Conservation (phyloP, 2,113 vertebrate species). For the Neolamprologus sp. region DNA sequence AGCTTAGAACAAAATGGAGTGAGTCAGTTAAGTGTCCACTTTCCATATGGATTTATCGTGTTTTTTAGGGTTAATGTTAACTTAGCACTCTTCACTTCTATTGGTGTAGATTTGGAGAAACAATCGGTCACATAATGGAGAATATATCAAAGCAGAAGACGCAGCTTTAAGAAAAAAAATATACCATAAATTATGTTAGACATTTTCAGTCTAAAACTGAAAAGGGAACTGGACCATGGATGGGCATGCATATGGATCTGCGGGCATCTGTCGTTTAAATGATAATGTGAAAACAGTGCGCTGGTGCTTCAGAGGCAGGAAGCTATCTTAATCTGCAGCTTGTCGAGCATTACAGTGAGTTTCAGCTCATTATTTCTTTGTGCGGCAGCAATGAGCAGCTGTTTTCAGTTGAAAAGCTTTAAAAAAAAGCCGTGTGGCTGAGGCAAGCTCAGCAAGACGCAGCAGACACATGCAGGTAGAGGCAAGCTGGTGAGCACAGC, state of each 20-base stretch:
- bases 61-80: background rate
- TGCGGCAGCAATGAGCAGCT: background rate
- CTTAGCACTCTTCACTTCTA: accelerated
- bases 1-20: background rate
- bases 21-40: background rate
- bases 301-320: background rate
- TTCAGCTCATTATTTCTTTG: background rate
- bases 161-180: background rate
- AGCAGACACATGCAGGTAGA: background rate
- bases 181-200: background rate
- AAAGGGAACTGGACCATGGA: background rate
- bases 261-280: background rate
- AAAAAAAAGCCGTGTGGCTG: accelerated
- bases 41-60: background rate
- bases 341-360: background rate
- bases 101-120: background rate
- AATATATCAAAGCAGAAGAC: background rate
- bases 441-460: background rate
- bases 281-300: background rate
- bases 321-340: background rate
- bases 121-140: background rate
- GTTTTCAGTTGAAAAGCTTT: background rate
- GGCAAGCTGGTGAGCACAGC: background rate
- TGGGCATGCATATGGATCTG: background rate
- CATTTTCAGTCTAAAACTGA: background rate